Conservation (phyloP, 2,113 vertebrate genomes). For the Clarias batrachus region DNA sequence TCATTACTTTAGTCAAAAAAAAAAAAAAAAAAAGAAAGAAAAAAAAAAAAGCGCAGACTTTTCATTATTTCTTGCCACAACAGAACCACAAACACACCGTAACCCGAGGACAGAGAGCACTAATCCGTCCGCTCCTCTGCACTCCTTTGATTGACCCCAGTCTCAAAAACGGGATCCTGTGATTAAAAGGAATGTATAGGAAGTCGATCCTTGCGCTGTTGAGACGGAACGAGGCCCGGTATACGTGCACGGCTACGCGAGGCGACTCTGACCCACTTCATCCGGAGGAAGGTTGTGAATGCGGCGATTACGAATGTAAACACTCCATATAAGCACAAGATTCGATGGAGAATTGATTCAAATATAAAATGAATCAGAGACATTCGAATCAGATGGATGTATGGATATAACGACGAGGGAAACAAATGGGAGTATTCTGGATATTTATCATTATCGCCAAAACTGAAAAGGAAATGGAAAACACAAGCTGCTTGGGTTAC, state of each 20-base stretch:
- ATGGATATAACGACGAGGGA: not conserved
- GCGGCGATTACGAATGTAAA: not conserved
- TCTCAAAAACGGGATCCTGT: constrained; percentile 16
- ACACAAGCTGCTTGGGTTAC: constrained; percentile 9
- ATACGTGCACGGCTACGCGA: not conserved
- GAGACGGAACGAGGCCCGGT: not conserved
- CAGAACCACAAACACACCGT: not conserved
- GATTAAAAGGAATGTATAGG: constrained; percentile 40
- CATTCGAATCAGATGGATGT: constrained; percentile 4
- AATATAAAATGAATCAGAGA: not conserved
- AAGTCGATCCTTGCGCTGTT: not conserved
- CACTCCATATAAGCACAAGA: not conserved
- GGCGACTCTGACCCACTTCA: not conserved
- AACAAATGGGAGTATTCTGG: not conserved
- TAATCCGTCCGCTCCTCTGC: constrained; percentile 8
- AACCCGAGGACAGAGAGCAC: not conserved
- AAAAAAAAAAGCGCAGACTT: not conserved
- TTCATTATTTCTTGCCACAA: not conserved
- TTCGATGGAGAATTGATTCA: not conserved
- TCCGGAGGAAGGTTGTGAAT: not conserved
- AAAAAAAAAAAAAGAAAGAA: not conserved
- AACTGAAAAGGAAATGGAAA: not conserved
- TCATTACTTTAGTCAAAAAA: not conserved
- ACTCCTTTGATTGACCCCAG: constrained; percentile 47
- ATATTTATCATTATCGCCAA: not conserved